Percentiles rank a stretch among this genome's conserved stretches.
These are phyloP conservation scores for Gulo gulo DNA, from an alignment of 2,113 vertebrate species.

Conservation along the genomic window DNA sequence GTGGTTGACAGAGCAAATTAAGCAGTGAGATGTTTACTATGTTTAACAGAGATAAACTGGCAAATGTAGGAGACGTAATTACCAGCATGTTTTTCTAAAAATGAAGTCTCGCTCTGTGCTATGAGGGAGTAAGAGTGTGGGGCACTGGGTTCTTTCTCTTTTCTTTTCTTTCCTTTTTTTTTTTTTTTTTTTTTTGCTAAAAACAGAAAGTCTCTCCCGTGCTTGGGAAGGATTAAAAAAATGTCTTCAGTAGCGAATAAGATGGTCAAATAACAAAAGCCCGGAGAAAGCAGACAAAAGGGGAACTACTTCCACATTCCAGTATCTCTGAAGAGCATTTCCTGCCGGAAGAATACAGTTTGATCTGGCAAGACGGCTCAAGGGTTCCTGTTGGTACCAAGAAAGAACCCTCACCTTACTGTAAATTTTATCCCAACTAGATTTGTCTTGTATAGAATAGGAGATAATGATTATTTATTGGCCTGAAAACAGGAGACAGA, in stretches of 20 bases:
- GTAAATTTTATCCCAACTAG: neutral
- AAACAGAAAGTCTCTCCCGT: neutral
- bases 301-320: neutral
- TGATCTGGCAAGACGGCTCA: neutral
- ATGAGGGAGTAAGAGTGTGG: neutral
- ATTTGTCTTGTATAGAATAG: neutral
- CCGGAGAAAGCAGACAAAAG: neutral
- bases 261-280: neutral
- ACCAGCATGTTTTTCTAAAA: constrained; percentile 34
- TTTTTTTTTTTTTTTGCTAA: neutral
- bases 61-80: constrained; percentile 26
- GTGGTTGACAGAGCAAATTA: constrained; percentile 51
- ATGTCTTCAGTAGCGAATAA: neutral
- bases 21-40: constrained; percentile 42
- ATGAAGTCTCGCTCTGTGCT: constrained; percentile 31
- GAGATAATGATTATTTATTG: neutral
- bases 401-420: neutral
- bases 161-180: neutral
- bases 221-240: neutral
- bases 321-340: neutral
- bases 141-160: neutral
- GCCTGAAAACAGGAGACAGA: neutral
- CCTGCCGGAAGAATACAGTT: neutral
- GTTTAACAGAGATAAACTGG: constrained; percentile 54
- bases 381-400: neutral